phyloP scores from a whole-genome alignment of 1,140 invertebrate genomes.

The Macrostomum lignano region DNA sequence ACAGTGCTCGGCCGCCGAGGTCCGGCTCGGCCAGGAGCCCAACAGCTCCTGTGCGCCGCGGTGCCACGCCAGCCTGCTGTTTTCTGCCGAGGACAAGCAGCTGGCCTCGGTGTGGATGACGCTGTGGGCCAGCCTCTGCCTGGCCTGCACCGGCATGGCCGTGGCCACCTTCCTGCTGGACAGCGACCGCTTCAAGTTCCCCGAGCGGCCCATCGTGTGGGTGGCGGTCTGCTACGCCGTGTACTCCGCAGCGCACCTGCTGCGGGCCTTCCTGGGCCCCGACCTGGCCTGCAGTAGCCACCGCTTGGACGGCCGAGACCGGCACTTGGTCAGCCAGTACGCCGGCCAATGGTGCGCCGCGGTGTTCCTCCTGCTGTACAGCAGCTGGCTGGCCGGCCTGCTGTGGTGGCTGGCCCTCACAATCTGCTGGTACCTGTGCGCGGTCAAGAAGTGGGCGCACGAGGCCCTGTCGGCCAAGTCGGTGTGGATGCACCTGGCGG shows the following conservation, averaged over 20 bases:
- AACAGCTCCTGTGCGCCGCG: conserved; percentile 8
- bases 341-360: conserved; percentile 45
- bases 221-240: conserved; percentile 77
- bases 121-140: conserved; percentile 22
- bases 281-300: too few species aligned
- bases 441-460: conserved; percentile 53
- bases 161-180: conserved; percentile 30
- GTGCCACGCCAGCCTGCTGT: conserved; percentile 15
- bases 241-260: conserved; percentile 63
- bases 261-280: conserved; percentile 40
- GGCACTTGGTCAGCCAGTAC: too few species aligned
- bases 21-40: not conserved
- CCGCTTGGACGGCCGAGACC: too few species aligned
- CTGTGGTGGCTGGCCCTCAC: conserved; percentile 54
- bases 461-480: conserved; percentile 53
- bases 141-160: conserved; percentile 22
- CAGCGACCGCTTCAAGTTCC: conserved; percentile 63
- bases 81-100: conserved; percentile 27
- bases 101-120: conserved; percentile 28
- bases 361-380: conserved; percentile 58
- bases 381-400: conserved; percentile 51
- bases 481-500: conserved; percentile 46
- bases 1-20: not conserved
- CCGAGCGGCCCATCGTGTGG: conserved; percentile 84
- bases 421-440: conserved; percentile 51